Evolutionary conservation across 2,797 vertebrate genomes (phyloP), one percentile per base, ranked within the genome.

Genomic region (Threskiornis aethiopicus): DNA sequence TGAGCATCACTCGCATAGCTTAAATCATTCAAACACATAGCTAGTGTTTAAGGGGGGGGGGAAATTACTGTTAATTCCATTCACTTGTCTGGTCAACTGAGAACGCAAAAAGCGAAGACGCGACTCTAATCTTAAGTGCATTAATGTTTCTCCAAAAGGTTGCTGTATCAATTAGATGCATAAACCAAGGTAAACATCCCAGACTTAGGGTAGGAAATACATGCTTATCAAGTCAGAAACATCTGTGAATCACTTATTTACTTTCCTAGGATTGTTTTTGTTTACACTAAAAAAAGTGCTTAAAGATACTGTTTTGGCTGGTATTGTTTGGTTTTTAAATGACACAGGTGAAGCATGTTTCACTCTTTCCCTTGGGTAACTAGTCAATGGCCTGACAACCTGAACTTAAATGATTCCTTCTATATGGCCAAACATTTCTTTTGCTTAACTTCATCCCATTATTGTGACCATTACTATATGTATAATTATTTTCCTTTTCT

Each of bases 241-340:
- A 47, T 83, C 64, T 91, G 54, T 84, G 82, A 93, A 20, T 93
- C 16, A 4, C 62, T 84, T 64, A 59, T 66, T 81, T 57, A 35
- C 85, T 97, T 95, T 39, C 29, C 59, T 84, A 44, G 54, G 21
- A 59, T 64, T 91, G 24, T 88, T 95, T 96, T 65, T 71, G 29
- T 95, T 97, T 44, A 80, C 42, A 58, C 16, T 81, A 78, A 46
- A 72, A 37, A 22, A 65, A 79, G 25, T 81, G 82, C 31, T 93
- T 73, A 39, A n/a, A 69, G 16, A 16, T 77, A 59, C 22, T 61
- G 7, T 73, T 82, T 78, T 84, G 54, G 25, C 19, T 57, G 31
- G 1, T 39, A 5, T 15, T 42, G 5, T 55, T 73, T 33, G 26
- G 14, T 67, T 92, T 93, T 92, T 59, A 77, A 84, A 84, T 57